phyloP scores from a whole-genome alignment of 2,797 vertebrate genomes.

The Enteromius mattozi region DNA sequence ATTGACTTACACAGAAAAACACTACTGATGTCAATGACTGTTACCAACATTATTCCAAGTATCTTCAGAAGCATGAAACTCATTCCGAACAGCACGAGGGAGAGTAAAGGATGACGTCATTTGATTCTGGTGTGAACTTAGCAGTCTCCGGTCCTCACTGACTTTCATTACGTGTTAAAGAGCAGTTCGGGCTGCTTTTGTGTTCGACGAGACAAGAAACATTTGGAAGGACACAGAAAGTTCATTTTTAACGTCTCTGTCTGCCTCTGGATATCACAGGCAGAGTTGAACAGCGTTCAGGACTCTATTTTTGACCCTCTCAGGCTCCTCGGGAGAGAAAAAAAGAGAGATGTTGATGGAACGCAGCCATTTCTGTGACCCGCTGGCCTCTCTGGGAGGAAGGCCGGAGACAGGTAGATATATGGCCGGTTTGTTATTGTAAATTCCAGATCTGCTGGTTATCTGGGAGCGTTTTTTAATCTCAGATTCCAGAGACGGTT shows the following conservation, averaged over 20 bases:
- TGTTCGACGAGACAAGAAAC: background rate
- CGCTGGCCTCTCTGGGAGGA: constrained; percentile 90
- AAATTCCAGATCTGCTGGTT: constrained; percentile 98
- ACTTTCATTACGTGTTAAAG: background rate
- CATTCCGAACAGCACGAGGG: background rate
- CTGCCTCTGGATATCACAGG: constrained; percentile 2
- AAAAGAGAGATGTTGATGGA: constrained; percentile 82
- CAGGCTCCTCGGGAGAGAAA: constrained; percentile 73
- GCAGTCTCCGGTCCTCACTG: background rate
- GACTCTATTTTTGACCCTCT: constrained; percentile 76
- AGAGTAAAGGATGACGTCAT: background rate
- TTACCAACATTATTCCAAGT: background rate
- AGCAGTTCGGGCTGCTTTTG: background rate
- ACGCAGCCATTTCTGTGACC: constrained; percentile 91
- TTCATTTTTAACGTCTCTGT: background rate
- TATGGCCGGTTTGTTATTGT: constrained; percentile 98
- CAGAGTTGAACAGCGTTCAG: constrained; percentile 60
- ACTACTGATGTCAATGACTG: background rate
- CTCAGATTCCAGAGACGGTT: constrained; percentile 92
- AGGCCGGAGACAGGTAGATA: constrained; percentile 98
- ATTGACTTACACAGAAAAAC: background rate
- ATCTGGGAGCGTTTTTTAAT: constrained; percentile 95
- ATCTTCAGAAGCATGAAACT: background rate
- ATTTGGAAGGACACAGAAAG: background rate
- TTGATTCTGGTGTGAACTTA: background rate